phyloP scores from a whole-genome alignment of 1,140 invertebrate species.

The Sminthurides bifidus region DNA sequence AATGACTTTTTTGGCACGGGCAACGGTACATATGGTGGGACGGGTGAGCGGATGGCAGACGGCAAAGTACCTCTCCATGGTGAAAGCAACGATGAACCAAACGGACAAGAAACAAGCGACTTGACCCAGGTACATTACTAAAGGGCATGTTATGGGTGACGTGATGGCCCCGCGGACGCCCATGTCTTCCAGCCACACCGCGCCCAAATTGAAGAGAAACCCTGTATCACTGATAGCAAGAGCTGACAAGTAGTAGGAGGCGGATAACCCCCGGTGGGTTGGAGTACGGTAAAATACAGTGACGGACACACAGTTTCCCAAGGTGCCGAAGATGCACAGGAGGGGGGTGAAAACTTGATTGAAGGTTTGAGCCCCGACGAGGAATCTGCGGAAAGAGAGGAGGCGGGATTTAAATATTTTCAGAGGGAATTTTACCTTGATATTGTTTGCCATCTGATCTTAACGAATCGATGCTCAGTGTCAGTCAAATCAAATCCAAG shows the following conservation, averaged over 20 bases:
- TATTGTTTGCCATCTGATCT: no score
- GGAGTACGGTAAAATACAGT: constrained; percentile 57
- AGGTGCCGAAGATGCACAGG: constrained; percentile 50
- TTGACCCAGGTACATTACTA: constrained; percentile 55
- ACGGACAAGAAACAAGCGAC: constrained; percentile 60
- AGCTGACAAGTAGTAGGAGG: constrained; percentile 63
- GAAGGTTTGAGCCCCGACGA: not conserved
- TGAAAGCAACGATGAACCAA: constrained; percentile 74
- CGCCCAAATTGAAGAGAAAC: constrained; percentile 51
- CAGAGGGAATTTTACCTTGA: no score
- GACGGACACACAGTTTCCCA: constrained; percentile 58
- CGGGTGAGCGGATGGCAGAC: constrained; percentile 61
- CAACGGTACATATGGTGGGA: constrained; percentile 63
- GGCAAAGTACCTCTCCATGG: constrained; percentile 72
- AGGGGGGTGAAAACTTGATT: constrained; percentile 48
- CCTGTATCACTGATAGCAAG: constrained; percentile 61
- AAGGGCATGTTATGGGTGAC: constrained; percentile 52
- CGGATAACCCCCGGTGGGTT: constrained; percentile 56
- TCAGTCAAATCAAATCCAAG: no score
- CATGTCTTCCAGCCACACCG: constrained; percentile 50
- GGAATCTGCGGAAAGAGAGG: no score
- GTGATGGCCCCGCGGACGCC: constrained; percentile 47
- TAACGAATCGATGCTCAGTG: no score
- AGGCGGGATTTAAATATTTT: no score
- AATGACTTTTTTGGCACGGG: constrained; percentile 54